Evolutionary conservation across 2,888 invertebrate genomes (phyloP).

Genomic region (Heliconius sara): DNA sequence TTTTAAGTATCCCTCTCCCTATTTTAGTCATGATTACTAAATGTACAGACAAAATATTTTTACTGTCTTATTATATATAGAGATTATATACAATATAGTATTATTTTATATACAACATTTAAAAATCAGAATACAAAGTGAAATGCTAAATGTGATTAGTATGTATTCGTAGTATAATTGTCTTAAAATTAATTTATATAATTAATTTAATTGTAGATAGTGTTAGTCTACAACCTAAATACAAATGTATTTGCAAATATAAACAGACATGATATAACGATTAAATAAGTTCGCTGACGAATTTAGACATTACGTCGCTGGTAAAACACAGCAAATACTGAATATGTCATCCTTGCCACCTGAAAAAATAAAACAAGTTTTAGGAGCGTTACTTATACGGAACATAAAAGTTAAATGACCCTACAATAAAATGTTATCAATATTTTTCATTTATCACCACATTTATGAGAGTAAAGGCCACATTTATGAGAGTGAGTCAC

Average conservation of each 20-base stretch:
- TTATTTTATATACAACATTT: background rate
- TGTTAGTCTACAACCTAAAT: background rate
- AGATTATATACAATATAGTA: background rate
- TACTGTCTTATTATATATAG: too few species aligned
- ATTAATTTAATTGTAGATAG: background rate
- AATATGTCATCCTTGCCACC: conserved; percentile 77
- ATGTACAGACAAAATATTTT: too few species aligned
- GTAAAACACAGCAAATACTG: conserved; percentile 77
- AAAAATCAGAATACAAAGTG: background rate
- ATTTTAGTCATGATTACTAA: too few species aligned
- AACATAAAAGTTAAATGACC: background rate
- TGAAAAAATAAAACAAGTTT: conserved; percentile 52
- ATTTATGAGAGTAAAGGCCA: too few species aligned
- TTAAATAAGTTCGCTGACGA: background rate
- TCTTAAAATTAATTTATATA: background rate
- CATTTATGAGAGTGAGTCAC: too few species aligned
- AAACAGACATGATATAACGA: background rate
- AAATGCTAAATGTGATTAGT: background rate
- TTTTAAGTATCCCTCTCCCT: too few species aligned
- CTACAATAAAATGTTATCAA: too few species aligned
- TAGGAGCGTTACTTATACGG: background rate
- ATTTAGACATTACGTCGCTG: conserved; percentile 55
- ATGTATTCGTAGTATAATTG: background rate
- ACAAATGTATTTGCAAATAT: background rate
- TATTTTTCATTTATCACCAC: too few species aligned